Evolutionary conservation across 2,113 vertebrate species (phyloP).

Genomic region (Thymallus thymallus): DNA sequence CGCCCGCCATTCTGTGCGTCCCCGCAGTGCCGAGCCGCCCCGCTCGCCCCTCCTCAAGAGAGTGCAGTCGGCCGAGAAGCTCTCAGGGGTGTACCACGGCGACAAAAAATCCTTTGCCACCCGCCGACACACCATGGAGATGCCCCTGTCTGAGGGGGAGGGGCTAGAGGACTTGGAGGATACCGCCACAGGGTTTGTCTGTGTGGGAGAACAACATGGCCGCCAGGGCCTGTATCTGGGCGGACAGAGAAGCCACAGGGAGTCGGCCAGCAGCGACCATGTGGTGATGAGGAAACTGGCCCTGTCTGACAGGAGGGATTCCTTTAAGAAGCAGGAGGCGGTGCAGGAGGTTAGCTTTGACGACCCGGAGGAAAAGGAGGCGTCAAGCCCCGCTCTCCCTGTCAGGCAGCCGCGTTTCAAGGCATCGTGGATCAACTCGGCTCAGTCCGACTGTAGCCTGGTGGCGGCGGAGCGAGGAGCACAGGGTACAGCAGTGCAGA

Average conservation of each 20-base stretch:
- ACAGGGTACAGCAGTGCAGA: slow-evolving; percentile 58
- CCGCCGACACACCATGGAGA: slow-evolving; percentile 75
- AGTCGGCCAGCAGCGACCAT: slow-evolving; percentile 35
- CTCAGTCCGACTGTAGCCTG: slow-evolving; percentile 17
- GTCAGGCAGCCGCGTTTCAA: slow-evolving; percentile 39
- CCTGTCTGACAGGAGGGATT: slow-evolving; percentile 87
- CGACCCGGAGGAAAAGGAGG: slow-evolving; percentile 55
- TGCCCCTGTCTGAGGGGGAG: slow-evolving; percentile 66
- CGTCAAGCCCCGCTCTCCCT: slow-evolving; percentile 14
- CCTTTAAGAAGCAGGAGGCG: slow-evolving; percentile 92
- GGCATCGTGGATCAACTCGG: slow-evolving; percentile 64
- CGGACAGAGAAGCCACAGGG: slow-evolving; percentile 49
- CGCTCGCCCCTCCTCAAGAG: slow-evolving; percentile 87
- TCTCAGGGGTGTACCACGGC: slow-evolving; percentile 71
- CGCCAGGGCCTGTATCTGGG: slow-evolving; percentile 63
- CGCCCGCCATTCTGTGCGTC: slow-evolving; percentile 76
- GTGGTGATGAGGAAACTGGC: slow-evolving; percentile 85
- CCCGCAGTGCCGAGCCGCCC: slow-evolving; percentile 75
- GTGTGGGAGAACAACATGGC: slow-evolving; percentile 65
- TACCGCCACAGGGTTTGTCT: slow-evolving; percentile 55
- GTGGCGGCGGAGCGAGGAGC: slow-evolving; percentile 41
- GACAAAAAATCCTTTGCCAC: slow-evolving; percentile 69
- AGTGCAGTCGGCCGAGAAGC: slow-evolving; percentile 86
- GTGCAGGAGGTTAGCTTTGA: slow-evolving; percentile 92
- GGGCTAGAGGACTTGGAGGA: slow-evolving; percentile 57